Conservation (phyloP, 1,140 invertebrate genomes). For the Coenobita brevimanus region DNA sequence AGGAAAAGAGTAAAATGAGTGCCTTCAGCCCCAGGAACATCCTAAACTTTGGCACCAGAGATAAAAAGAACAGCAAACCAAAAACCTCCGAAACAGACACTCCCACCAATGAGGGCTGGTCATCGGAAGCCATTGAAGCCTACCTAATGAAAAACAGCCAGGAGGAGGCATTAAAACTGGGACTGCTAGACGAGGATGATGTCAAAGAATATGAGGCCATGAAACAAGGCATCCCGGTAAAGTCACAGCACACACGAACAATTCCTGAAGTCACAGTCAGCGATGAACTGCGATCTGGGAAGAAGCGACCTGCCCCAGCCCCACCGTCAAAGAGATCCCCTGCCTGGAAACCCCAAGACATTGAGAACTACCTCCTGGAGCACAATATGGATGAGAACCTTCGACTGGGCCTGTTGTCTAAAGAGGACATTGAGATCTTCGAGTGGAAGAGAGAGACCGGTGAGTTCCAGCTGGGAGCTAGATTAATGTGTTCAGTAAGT, state of each 20-base stretch:
- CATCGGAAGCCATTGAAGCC: conserved; percentile 31
- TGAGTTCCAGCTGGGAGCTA: no score
- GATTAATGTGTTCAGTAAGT: no score
- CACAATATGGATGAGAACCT: conserved; percentile 67
- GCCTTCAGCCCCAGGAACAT: conserved; percentile 30
- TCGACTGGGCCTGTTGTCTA: conserved; percentile 56
- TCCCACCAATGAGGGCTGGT: conserved; percentile 38
- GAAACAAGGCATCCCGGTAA: neutral
- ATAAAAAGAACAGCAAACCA: conserved; percentile 29
- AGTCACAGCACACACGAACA: neutral
- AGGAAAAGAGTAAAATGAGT: conserved; percentile 41
- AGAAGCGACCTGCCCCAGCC: conserved; percentile 18
- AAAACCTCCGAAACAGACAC: conserved; percentile 21
- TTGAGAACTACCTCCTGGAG: conserved; percentile 62
- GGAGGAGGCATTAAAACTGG: conserved; percentile 40
- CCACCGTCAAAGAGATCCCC: conserved; percentile 25
- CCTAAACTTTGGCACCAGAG: conserved; percentile 29
- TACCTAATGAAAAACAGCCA: conserved; percentile 40
- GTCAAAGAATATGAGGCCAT: conserved; percentile 11
- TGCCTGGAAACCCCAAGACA: conserved; percentile 54
- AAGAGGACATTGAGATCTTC: conserved; percentile 66
- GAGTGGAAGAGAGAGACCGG: conserved; percentile 67
- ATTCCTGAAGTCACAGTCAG: conserved; percentile 38
- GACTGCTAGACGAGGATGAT: conserved; percentile 43
- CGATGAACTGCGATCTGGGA: conserved; percentile 19